Evolutionary conservation across 2,113 vertebrate species (phyloP).

Genomic region (Mormyrus iriodes): DNA sequence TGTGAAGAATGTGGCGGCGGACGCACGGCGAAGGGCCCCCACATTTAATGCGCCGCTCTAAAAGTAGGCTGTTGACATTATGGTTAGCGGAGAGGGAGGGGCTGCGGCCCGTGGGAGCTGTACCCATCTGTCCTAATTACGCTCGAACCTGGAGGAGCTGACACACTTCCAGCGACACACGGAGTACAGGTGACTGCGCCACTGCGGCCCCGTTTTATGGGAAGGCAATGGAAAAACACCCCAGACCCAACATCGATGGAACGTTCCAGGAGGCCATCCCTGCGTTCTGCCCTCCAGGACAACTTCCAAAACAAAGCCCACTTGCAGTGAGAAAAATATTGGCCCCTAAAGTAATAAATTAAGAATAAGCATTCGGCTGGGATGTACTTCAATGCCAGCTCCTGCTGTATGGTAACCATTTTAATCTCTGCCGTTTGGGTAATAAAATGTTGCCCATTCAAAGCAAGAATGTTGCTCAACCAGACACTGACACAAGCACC

Average conservation of each 20-base stretch:
- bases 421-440: background rate
- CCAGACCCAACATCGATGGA: background rate
- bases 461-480: background rate
- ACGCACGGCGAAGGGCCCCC: constrained; percentile 24
- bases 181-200: constrained; percentile 3
- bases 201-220: background rate
- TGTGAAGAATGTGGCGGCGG: background rate
- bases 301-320: constrained; percentile 6
- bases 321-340: constrained; percentile 17
- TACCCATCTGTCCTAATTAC: constrained; percentile 50
- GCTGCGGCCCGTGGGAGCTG: constrained; percentile 27
- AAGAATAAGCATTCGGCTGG: constrained; percentile 13
- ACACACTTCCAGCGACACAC: constrained; percentile 46
- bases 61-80: constrained; percentile 34
- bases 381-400: constrained; percentile 1
- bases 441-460: background rate
- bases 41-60: constrained; percentile 29
- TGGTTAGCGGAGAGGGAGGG: constrained; percentile 22
- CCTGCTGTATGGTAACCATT: constrained; percentile 4
- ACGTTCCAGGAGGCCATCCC: background rate
- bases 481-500: background rate
- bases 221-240: background rate
- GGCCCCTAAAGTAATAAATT: constrained; percentile 22
- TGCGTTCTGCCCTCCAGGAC: background rate
- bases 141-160: constrained; percentile 55